Evolutionary conservation across 1,140 invertebrate genomes (phyloP).

Genomic region (Trichonephila inaurata): DNA sequence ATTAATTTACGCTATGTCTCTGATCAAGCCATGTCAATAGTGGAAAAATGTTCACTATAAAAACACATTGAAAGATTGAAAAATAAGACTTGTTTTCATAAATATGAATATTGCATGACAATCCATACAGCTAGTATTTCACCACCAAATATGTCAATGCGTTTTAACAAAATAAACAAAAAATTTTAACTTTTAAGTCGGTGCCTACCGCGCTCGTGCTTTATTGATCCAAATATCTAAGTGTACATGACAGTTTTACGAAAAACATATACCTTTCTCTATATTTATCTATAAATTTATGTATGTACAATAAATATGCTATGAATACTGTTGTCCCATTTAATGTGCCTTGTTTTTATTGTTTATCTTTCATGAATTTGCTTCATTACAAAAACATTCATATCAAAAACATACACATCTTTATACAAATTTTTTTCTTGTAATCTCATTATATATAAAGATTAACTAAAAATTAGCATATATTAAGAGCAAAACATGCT

Average conservation of each 20-base stretch:
- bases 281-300: constrained; percentile 69
- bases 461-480: too few species aligned
- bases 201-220: constrained; percentile 55
- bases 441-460: too few species aligned
- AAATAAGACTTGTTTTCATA: not conserved
- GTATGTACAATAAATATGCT: constrained; percentile 64
- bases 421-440: too few species aligned
- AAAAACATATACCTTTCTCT: constrained; percentile 70
- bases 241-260: constrained; percentile 64
- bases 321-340: constrained; percentile 15
- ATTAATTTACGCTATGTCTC: not conserved
- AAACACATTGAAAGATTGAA: not conserved
- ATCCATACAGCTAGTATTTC: constrained; percentile 57
- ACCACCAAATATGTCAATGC: constrained; percentile 60
- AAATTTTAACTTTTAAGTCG: constrained; percentile 56
- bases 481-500: too few species aligned
- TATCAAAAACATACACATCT: not conserved
- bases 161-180: constrained; percentile 35
- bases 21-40: not conserved
- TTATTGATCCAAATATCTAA: constrained; percentile 50
- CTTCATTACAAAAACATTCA: too few species aligned
- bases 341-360: not conserved
- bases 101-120: constrained; percentile 65
- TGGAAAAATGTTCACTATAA: not conserved
- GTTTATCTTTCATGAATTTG: not conserved